Percentiles rank a stretch among this genome's conserved stretches.
phyloP scores from a whole-genome alignment of 2,888 invertebrate species.

The Alcis repandata region DNA sequence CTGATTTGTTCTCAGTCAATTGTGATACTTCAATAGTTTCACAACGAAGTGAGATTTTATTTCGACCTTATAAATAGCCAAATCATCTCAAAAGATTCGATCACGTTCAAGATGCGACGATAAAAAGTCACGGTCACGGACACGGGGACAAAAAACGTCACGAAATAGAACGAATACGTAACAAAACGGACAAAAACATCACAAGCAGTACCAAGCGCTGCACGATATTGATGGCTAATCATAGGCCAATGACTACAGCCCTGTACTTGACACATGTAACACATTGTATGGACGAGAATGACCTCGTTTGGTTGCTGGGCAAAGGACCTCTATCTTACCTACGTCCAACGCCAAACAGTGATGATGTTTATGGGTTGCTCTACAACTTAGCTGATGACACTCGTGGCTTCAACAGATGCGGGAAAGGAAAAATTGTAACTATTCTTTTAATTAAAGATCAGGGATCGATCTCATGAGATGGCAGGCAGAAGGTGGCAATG shows the following conservation, averaged over 20 bases:
- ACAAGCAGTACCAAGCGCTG: constrained; percentile 3
- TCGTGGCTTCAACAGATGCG: not conserved
- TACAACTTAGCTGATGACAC: not conserved
- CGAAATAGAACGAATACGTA: constrained; percentile 25
- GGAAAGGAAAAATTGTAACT: not conserved
- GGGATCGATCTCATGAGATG: not conserved
- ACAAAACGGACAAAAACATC: constrained; percentile 29
- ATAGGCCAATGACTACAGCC: not conserved
- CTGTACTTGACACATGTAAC: not conserved
- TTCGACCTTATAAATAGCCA: not conserved
- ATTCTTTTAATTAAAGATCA: not conserved
- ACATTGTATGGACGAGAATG: not conserved
- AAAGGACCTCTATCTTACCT: not conserved
- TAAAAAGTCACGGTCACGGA: constrained; percentile 37
- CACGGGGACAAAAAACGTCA: constrained; percentile 32
- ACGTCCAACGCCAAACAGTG: no score
- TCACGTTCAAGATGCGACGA: constrained; percentile 24
- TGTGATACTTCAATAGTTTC: no score
- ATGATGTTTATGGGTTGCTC: not conserved
- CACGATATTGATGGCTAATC: constrained; percentile 10
- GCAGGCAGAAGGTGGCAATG: no score
- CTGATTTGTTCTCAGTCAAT: not conserved
- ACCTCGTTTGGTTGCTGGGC: not conserved
- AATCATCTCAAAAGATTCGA: constrained; percentile 17
- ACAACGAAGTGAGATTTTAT: not conserved